Conservation (phyloP, 2,113 vertebrate species). For the Capra hircus region DNA sequence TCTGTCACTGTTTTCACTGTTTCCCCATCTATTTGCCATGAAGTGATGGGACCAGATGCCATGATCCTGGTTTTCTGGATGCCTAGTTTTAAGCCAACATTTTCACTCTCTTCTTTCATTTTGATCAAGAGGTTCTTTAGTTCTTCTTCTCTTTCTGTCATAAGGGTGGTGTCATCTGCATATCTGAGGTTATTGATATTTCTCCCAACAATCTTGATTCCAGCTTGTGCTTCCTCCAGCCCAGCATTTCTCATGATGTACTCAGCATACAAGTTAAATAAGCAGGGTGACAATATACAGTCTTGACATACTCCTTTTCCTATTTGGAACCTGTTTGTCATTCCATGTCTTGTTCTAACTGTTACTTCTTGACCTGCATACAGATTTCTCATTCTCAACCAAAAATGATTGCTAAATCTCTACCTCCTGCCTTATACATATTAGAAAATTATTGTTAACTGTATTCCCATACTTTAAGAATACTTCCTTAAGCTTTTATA, state of each 20-base stretch:
- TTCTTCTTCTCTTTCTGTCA: not conserved
- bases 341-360: not conserved
- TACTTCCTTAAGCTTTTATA: not conserved
- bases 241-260: not conserved
- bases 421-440: not conserved
- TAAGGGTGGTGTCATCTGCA: not conserved
- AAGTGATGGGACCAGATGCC: not conserved
- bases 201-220: not conserved
- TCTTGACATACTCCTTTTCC: not conserved
- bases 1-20: not conserved
- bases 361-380: not conserved
- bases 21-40: not conserved
- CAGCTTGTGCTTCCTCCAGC: not conserved
- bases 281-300: not conserved
- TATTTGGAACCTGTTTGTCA: not conserved
- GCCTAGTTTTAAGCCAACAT: not conserved
- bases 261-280: not conserved
- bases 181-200: not conserved
- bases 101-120: not conserved
- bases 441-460: not conserved
- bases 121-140: not conserved
- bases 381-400: not conserved
- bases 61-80: not conserved
- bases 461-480: slow-evolving; percentile 9
- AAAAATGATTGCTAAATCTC: not conserved